Evolutionary conservation across 2,888 invertebrate species (phyloP).

Genomic region (Hydropsyche betteni): DNA sequence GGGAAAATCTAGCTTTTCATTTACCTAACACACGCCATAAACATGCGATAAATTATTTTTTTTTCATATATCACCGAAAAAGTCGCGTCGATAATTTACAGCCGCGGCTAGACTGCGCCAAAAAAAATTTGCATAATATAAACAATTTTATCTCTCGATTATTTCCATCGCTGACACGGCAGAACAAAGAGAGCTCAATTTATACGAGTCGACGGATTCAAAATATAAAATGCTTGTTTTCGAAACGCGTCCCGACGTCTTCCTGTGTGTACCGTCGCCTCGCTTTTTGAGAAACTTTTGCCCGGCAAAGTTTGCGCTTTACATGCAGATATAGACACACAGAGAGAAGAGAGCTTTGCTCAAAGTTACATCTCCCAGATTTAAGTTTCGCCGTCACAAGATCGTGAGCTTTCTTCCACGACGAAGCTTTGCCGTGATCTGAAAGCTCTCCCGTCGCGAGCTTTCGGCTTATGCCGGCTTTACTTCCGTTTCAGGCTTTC

Average conservation of each 20-base stretch:
- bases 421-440: constrained; percentile 48
- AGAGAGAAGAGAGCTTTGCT: constrained; percentile 43
- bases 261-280: constrained; percentile 31
- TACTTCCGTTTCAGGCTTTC: too few species aligned
- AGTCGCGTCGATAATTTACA: too few species aligned
- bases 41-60: too few species aligned
- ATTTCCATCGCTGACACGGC: too few species aligned
- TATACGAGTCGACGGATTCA: background rate
- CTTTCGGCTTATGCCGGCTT: constrained; percentile 35
- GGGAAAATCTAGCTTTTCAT: too few species aligned
- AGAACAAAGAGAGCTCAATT: background rate
- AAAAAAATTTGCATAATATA: too few species aligned
- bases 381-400: constrained; percentile 49
- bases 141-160: too few species aligned
- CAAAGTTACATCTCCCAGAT: constrained; percentile 50
- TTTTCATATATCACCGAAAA: too few species aligned
- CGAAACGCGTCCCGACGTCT: background rate
- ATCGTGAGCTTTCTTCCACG: constrained; percentile 49
- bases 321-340: constrained; percentile 5
- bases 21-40: too few species aligned
- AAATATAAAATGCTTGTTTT: background rate
- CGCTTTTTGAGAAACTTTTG: constrained; percentile 41
- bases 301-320: constrained; percentile 36
- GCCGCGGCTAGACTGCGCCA: too few species aligned
- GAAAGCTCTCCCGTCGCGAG: constrained; percentile 44